Base-by-base conservation (phyloP, 2,888 invertebrate species). In the Oscheius sp. region DNA sequence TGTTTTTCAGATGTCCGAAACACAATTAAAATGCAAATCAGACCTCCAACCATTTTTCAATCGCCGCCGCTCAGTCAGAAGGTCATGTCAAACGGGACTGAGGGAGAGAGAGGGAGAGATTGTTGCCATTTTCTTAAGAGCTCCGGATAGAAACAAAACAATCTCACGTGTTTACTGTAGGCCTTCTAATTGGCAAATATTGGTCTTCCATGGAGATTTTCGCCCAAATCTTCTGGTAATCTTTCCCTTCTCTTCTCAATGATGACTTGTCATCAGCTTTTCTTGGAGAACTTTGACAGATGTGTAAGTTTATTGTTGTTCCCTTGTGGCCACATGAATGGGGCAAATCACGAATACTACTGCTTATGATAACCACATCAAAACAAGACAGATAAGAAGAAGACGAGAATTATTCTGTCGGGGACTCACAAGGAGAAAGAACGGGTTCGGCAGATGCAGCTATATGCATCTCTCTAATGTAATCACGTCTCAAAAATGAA, bases 21-120 rank as follows among this genome's bases (percentile, higher is more conserved):
- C n/a, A 20, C 55, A 33, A 55, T 55, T 55, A 55, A 55, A 55
- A 55, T 55, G 55, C 55, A 23, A 55, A 55, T 55, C 20, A 34
- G 55, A 34, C 34, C 55, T n/a, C 55, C n/a, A n/a, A n/a, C n/a
- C n/a, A n/a, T n/a, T n/a, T n/a, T n/a, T n/a, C n/a, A n/a, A n/a
- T 17, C 15, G 42, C 42, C 15, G 42, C 15, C 42, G 42, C 17
- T n/a, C 15, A 42, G 17, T 42, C 17, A 42, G 27, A 25, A 25
- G 48, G 10, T 25, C 3, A 48, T 15, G 48, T 17, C 20, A 20
- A 17, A 15, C 20, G 20, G 25, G 20, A 48, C 48, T 12, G 8
- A 25, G 4, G 27, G 23, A 48, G 5, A 48, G 20, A 20, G 27
- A 27, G 15, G 5, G 3, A 27, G 10, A 52, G 25, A 27, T 3